Conservation (phyloP, 2,113 vertebrate species). For the Proterorhinus semilunaris region DNA sequence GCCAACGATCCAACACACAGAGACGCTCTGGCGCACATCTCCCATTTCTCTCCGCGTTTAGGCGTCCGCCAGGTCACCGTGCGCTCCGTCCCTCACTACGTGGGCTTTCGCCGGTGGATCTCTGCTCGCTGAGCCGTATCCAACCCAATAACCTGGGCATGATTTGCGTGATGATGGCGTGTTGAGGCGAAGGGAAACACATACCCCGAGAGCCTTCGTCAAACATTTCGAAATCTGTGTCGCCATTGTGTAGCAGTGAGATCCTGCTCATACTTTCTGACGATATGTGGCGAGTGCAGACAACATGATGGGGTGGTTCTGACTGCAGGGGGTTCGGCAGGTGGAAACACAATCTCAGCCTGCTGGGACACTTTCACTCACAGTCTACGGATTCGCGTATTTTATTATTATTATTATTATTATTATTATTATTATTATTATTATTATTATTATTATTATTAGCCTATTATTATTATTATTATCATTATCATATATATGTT, state of each 20-base stretch:
- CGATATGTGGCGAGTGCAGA: slow-evolving; percentile 38
- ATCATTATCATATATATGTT: too few species aligned
- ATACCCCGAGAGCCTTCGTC: slow-evolving; percentile 55
- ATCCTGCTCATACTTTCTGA: slow-evolving; percentile 39
- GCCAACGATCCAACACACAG: slow-evolving; percentile 54
- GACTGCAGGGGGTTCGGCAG: slow-evolving; percentile 40
- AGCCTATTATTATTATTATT: too few species aligned
- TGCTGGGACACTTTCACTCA: slow-evolving; percentile 57
- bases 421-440: too few species aligned
- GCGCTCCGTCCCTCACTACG: slow-evolving; percentile 50
- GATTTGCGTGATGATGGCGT: slow-evolving; percentile 62
- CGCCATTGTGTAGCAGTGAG: slow-evolving; percentile 52
- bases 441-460: too few species aligned
- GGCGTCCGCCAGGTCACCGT: slow-evolving; percentile 67
- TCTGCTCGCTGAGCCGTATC: slow-evolving; percentile 19
- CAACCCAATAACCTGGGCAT: slow-evolving; percentile 45
- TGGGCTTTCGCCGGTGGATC: slow-evolving; percentile 62
- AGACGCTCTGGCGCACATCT: slow-evolving; percentile 15
- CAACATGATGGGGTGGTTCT: slow-evolving; percentile 32
- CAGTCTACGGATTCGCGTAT: slow-evolving; percentile 2
- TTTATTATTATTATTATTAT: too few species aligned
- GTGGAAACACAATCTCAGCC: slow-evolving; percentile 61
- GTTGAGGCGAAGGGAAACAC: slow-evolving; percentile 66
- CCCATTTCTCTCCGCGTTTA: slow-evolving; percentile 46
- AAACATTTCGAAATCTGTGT: slow-evolving; percentile 56